Conservation (phyloP, 2,888 invertebrate genomes). For the Melanchra persicariae region DNA sequence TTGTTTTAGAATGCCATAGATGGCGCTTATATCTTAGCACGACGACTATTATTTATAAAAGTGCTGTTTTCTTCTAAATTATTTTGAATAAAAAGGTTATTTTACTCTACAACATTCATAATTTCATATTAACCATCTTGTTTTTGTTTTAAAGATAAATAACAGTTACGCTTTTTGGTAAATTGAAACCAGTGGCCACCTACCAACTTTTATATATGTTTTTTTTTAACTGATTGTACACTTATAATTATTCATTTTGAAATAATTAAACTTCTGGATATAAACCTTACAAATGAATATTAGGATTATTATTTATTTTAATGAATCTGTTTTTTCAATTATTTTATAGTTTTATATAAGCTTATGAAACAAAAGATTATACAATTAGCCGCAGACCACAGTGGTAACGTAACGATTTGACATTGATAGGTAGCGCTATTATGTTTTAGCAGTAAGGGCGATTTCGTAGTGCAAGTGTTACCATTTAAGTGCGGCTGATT, state of each 20-base stretch:
- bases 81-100: neutral
- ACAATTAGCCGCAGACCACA: neutral
- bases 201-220: neutral
- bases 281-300: neutral
- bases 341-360: neutral
- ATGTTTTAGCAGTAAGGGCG: neutral
- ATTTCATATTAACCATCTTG: too few species aligned
- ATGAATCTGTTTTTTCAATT: too few species aligned
- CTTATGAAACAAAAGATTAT: neutral
- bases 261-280: neutral
- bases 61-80: neutral
- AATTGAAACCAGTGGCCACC: neutral
- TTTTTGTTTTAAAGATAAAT: neutral
- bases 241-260: neutral
- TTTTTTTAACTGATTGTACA: neutral
- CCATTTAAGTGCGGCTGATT: neutral
- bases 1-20: conserved; percentile 42
- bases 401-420: neutral
- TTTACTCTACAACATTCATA: neutral
- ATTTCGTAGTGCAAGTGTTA: neutral
- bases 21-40: conserved; percentile 55
- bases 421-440: too few species aligned
- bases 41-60: conserved; percentile 2
- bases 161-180: neutral
- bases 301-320: too few species aligned